phyloP scores from a whole-genome alignment of 2,888 invertebrate species.

The Microplitis manilae region DNA sequence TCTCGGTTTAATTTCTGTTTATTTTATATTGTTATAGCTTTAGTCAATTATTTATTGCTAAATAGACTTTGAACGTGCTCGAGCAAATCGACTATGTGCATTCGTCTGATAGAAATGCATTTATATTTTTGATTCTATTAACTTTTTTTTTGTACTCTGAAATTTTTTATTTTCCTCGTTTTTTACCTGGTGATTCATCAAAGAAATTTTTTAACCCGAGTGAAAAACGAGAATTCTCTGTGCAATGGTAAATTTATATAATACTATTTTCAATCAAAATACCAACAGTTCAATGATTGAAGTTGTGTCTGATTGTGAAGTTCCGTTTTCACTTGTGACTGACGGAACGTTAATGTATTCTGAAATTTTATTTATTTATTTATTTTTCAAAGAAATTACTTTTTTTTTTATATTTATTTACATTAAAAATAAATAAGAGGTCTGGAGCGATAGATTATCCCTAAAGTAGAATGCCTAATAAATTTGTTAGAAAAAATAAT shows the following conservation, averaged over 20 bases:
- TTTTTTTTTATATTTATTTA: not conserved
- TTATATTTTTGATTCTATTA: not conserved
- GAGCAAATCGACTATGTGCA: not conserved
- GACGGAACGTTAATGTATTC: not conserved
- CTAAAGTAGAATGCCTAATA: too few relatives aligned
- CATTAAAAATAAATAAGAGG: too few relatives aligned
- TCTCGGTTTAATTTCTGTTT: not conserved
- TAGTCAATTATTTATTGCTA: not conserved
- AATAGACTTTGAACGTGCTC: not conserved
- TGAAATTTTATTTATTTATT: not conserved
- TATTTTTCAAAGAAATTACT: not conserved
- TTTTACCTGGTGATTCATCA: slow-evolving; percentile 12
- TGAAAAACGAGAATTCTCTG: not conserved
- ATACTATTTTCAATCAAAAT: slow-evolving; percentile 11
- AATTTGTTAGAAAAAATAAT: too few relatives aligned
- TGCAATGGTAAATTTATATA: slow-evolving; percentile 17
- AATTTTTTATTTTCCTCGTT: too few relatives aligned
- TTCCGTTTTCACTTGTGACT: slow-evolving; percentile 20
- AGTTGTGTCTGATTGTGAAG: slow-evolving; percentile 34
- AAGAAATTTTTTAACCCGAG: slow-evolving; percentile 10
- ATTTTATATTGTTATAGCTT: not conserved
- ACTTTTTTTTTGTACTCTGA: not conserved
- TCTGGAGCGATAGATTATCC: too few relatives aligned
- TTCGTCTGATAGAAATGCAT: too few relatives aligned
- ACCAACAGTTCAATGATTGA: slow-evolving; percentile 14